Evolutionary conservation across 2,888 invertebrate genomes (phyloP), one percentile per base, ranked within the genome.

Genomic region (Trimorus sp.): DNA sequence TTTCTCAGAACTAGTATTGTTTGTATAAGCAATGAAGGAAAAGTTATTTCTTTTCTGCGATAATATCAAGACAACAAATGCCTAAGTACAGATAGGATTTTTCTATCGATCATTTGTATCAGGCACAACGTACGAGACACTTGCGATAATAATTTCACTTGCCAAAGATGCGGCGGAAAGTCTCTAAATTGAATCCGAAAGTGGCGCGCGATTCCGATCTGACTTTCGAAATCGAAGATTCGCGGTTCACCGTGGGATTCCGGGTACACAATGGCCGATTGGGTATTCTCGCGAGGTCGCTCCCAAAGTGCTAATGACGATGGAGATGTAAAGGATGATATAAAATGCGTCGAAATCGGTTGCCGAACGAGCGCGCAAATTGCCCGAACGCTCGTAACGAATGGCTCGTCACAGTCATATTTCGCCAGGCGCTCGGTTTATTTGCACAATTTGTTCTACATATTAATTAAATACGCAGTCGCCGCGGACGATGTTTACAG

Each of bases 361-460:
- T 26, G 40, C 40, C 40, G 40, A 6, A 16, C 7, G 11, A 38
- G 42, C 9, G 12, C 26, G 26, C 14, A 26, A 45, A 45, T 71
- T 42, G 48, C 37, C 51, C 8, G 49, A 65, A 58, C 51, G n/a
- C 71, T 53, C 45, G 58, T 66, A 59, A 59, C 51, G 59, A 65
- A 48, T 66, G 65, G 58, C 66, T 66, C 65, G 65, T 74, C 51
- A 42, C 40, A 36, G 59, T 53, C 54, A 16, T 45, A 60, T 45
- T 75, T 75, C 54, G 54, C 38, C 66, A 66, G 53, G 15, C 51
- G 37, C 54, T 56, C 48, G 14, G 56, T 56, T 76, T 76, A 69
- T 76, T 76, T 69, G 62, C 76, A 76, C 76, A 76, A 76, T 76
- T 76, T 76, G 76, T 76, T 76, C 76, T 69, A 76, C 76, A 76